Base-by-base conservation (phyloP, 2,113 vertebrate species). In the Archocentrus centrarchus region DNA sequence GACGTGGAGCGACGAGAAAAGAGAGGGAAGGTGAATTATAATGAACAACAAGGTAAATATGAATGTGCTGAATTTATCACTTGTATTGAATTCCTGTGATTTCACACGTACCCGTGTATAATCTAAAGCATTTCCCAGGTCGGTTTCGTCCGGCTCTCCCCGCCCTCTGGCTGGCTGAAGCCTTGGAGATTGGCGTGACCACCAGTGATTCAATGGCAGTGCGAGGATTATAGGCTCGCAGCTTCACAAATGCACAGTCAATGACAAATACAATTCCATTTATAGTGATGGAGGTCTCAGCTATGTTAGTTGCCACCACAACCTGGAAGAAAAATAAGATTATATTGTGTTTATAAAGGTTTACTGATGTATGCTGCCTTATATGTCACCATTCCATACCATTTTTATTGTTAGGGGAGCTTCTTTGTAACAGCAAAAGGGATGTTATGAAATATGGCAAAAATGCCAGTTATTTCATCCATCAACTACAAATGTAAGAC, bases 261-360 rank as follows among this genome's bases (percentile, higher is more conserved):
- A 99, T 98, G 61, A 99, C 98, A 1, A 97, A 99, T 0, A 97
- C 90, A 0, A 99, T 87, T 3, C 98, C 97, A 0, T 97, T 98
- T 32, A 99, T 97, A 0, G 98, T 99, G 89, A 99, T 97, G 80
- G 98, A 99, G 2, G 98, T 98, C 95, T 99, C 98, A 0, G 98
- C 98, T 27, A 99, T 96, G 82, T 99, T 99, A n/a, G 98, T 99
- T 39, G 98, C 98, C 3, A 99, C 97, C 18, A 99, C 96, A 89
- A 99, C 97, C 98, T 99, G 91, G 6, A 79, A 59, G 39, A 77
- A 76, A 76, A 37, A 82, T 7, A 4, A 22, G 13, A 75, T 55
- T 2, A 59, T 57, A 50, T 32, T n/a, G 11, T 55, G 47, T 55
- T 53, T 53, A 13, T 53, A 32, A 73, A 73, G 24, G 17, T 55